phyloP scores from a whole-genome alignment of 2,113 vertebrate species.

The Forbesichthys papilliferus region DNA sequence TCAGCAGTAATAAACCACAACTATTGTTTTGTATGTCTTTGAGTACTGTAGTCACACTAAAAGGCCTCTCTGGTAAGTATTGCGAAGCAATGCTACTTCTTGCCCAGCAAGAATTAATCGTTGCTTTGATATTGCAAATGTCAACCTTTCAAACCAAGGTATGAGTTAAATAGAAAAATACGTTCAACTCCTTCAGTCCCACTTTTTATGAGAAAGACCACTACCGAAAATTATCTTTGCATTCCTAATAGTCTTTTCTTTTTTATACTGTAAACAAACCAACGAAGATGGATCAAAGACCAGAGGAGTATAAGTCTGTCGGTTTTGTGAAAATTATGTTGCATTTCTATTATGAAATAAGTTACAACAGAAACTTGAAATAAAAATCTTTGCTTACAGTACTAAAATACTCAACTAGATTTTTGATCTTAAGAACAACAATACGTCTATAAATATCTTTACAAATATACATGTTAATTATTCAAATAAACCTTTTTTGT shows the following conservation, averaged over 20 bases:
- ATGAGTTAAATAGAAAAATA: constrained; percentile 29
- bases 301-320: constrained; percentile 63
- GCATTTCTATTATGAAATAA: constrained; percentile 88
- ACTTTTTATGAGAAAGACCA: constrained; percentile 15
- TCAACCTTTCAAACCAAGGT: constrained; percentile 74
- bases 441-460: constrained; percentile 97
- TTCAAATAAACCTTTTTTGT: constrained; percentile 84
- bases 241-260: constrained; percentile 77
- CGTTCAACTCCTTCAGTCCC: constrained; percentile 20
- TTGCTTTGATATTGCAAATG: constrained; percentile 73
- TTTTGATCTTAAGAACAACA: constrained; percentile 81
- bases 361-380: constrained; percentile 80
- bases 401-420: constrained; percentile 78
- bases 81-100: constrained; percentile 47
- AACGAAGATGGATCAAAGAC: constrained; percentile 64
- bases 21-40: constrained; percentile 7
- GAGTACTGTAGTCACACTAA: constrained; percentile 35
- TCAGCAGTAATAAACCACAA: not conserved
- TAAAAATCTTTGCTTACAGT: constrained; percentile 81
- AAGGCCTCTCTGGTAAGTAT: constrained; percentile 31
- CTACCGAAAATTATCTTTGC: constrained; percentile 45
- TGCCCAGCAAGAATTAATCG: constrained; percentile 74
- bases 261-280: constrained; percentile 67
- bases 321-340: constrained; percentile 71
- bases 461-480: constrained; percentile 95